Base-by-base conservation (phyloP, 2,888 invertebrate species). In the Stenodema calcarata region DNA sequence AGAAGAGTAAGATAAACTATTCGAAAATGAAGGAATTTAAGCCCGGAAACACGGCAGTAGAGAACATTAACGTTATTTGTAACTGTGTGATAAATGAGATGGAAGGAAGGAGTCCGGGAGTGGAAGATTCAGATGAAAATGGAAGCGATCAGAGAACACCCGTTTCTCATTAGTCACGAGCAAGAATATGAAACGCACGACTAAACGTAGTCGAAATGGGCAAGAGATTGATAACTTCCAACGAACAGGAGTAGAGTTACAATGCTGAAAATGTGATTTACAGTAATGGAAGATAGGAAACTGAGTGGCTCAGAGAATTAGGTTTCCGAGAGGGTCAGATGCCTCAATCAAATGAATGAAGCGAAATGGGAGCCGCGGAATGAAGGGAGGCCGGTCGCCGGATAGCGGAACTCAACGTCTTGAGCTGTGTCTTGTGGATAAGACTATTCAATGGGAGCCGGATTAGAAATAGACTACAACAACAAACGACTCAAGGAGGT, bases 241-340 rank as follows among this genome's bases (percentile, higher is more conserved):
- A 23, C 6, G 80, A 18, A 50, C 4, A n/a, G 78, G 80, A 35
- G 79, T 2, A 18, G 54, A 27, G 42, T 27, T 23, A 78, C 78
- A 44, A 80, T 50, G 80, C 80, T 80, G 80, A 50, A 54, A 80
- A 80, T 80, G 80, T 54, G 80, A 80, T 80, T 80, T 80, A 80
- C 80, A 80, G 50, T 80, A 80, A 80, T 35, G 54, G 54, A 54
- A 54, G 80, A 54, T 80, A 54, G 80, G 80, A 54, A 6, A 54
- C 79, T 16, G 73, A 80, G 80, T 28, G 28, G 50, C 27, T 7
- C 30, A 80, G 80, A 80, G 54, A 80, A 80, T 80, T 80, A 54
- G 50, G 47, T 80, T 62, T 80, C 35, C 54, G 80, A 54, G 30
- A 44, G 80, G 80, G 80, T 80, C 80, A 50, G 47, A 80, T 18